Percentiles rank a stretch among this genome's conserved stretches.
Evolutionary conservation across 2,113 vertebrate genomes (phyloP).

Genomic region (Carassius gibelio): DNA sequence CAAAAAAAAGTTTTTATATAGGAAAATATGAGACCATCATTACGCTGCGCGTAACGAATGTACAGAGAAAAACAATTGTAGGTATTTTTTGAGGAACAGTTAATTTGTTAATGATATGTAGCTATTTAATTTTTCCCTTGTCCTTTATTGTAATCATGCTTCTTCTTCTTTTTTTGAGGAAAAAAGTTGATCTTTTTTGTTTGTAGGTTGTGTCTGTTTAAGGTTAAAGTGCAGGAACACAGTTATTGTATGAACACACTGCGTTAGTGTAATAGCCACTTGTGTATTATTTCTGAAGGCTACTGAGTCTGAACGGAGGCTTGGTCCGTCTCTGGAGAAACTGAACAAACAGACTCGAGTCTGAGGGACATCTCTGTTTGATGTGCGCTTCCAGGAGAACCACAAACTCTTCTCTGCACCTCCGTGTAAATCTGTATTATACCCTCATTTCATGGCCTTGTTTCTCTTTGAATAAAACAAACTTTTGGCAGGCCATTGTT

Average conservation of each 20-base stretch:
- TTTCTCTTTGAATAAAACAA: constrained; percentile 88
- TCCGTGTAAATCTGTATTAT: constrained; percentile 90
- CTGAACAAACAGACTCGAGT: constrained; percentile 66
- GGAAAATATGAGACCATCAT: constrained; percentile 99
- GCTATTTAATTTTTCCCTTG: constrained; percentile 98
- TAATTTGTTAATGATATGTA: constrained; percentile 99
- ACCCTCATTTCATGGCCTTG: constrained; percentile 88
- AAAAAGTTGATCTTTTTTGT: constrained; percentile 99
- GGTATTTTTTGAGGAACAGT: constrained; percentile 99
- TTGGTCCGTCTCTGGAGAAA: constrained; percentile 64
- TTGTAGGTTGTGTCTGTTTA: constrained; percentile 84
- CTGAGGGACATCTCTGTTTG: constrained; percentile 68
- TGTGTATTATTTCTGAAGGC: constrained; percentile 85
- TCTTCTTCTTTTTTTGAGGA: constrained; percentile 75
- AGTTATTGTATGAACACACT: constrained; percentile 89
- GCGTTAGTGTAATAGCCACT: constrained; percentile 87
- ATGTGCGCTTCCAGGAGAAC: constrained; percentile 48
- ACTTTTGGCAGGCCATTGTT: constrained; percentile 99
- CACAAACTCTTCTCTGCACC: constrained; percentile 65
- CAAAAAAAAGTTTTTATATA: constrained; percentile 89
- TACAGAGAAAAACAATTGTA: constrained; percentile 98
- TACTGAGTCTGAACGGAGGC: constrained; percentile 78
- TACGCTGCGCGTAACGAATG: constrained; percentile 99
- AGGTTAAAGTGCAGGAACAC: constrained; percentile 95
- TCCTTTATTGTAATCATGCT: constrained; percentile 95